Evolutionary conservation across 2,888 invertebrate species (phyloP), one percentile per base, ranked within the genome.

Genomic region (Microplitis manilae): DNA sequence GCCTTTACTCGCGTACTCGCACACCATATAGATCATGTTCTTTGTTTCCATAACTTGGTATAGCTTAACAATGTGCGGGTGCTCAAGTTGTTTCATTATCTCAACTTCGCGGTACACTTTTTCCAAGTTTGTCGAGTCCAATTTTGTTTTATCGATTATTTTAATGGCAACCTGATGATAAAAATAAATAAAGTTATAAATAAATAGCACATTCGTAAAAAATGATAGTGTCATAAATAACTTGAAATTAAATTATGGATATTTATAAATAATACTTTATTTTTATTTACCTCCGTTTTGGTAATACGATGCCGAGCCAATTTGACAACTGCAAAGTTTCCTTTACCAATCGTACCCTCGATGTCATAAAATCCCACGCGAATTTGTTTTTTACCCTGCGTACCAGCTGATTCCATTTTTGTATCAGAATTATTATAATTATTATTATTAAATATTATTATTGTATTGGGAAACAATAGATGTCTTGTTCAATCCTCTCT

Each of bases 31-130:
- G 89, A 99, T 96, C 96, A 98, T 97, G 90, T 97, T 97, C 90
- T 97, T 97, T 77, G 98, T 97, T 92, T 98, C 98, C 97, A 99
- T 98, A 87, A 99, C 97, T 94, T 98, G 97, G 91, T 97, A 98
- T 87, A 98, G 93, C 91, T 98, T 98, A 90, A 98, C 97, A 89
- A 99, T 98, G 92, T 98, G 97, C 79, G 98, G 98, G 92, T 99
- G 99, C 89, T 97, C 95, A 88, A 98, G 93, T 86, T 96, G 94
- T 92, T 98, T 97, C 96, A 98, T 97, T 88, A 98, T 98, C 90
- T 97, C 97, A 87, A 98, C 98, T 92, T 99, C 99, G 83, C 98
- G 93, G 90, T 97, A 96, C 84, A 99, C 97, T 91, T 99, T 99
- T 90, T 96, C 95, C 89, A 97, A 92, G 91, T 97, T 97, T 86